Evolutionary conservation across 2,113 vertebrate species (phyloP), one percentile per base, ranked within the genome.

Genomic region (Tupaia chinensis): DNA sequence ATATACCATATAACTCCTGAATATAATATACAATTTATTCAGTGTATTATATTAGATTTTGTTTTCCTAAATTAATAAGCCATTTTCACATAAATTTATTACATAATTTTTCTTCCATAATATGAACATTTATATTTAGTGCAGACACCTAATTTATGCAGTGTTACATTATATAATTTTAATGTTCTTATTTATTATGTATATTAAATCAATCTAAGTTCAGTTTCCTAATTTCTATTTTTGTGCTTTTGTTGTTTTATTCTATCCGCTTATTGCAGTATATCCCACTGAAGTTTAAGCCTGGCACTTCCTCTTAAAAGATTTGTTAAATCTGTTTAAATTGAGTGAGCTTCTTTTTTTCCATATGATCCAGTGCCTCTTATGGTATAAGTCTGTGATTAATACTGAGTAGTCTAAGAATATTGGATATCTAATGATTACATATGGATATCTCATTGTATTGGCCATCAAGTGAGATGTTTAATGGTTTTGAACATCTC

Each of bases 11-110:
- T 77, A 90, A 84, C 1, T 65, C 16, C 9, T 83, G 1, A 22
- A 60, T 80, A 92, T 3, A 68, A n/a, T 66, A 32, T 70, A 58
- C 2, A 84, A 84, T 61, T 95, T 93, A 83, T 70, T 89, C 29
- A 69, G 9, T 11, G 7, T 44, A 20, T 76, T 89, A 19, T 29
- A 79, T 34, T 79, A 32, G 1, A 76, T 81, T 89, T 70, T 83
- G 10, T 91, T 3, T 1, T 2, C 10, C 13, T 17, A 54, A 65
- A 34, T 91, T 61, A 76, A 23, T 32, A 90, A 44, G 3, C 15
- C 7, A 74, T n/a, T 82, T 86, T 81, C 27, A 96, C 1, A 69
- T 23, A 69, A 85, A 25, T 76, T 69, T 79, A 32, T 87, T 90
- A 19, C 13, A n/a, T 2, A 63, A 20, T n/a, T 87, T 72, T 82